These are phyloP conservation scores for Pseudomyrmex pallidus DNA, from an alignment of 1,140 invertebrate genomes.

Conservation along the genomic window DNA sequence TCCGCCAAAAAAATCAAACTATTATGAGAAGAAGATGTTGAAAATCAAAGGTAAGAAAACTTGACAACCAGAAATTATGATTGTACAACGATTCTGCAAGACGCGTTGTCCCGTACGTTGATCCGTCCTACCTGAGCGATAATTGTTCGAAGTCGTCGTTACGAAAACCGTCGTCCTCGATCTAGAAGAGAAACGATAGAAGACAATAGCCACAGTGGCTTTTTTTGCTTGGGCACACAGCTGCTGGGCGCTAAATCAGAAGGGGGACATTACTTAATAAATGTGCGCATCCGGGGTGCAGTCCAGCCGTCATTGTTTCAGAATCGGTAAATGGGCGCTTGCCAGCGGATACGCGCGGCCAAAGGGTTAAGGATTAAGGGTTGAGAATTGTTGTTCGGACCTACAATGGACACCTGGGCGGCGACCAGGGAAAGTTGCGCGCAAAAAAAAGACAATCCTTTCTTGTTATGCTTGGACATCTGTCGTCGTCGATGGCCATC, in stretches of 20 bases:
- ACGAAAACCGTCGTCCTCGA: slow-evolving; percentile 48
- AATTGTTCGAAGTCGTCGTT: slow-evolving; percentile 62
- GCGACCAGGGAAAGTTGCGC: slow-evolving; percentile 62
- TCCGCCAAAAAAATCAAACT: neutral
- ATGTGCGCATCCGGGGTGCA: slow-evolving; percentile 83
- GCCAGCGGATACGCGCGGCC: slow-evolving; percentile 77
- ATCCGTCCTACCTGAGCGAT: slow-evolving; percentile 9
- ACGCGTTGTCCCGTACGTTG: slow-evolving; percentile 17
- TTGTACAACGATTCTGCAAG: slow-evolving; percentile 26
- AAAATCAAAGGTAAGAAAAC: neutral
- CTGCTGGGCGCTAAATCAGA: slow-evolving; percentile 73
- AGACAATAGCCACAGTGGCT: slow-evolving; percentile 77
- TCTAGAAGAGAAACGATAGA: slow-evolving; percentile 67
- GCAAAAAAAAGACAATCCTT: slow-evolving; percentile 71
- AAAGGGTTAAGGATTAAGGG: slow-evolving; percentile 81
- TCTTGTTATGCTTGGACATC: slow-evolving; percentile 73
- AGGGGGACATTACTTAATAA: slow-evolving; percentile 81
- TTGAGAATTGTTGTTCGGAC: slow-evolving; percentile 75
- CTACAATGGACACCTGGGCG: slow-evolving; percentile 79
- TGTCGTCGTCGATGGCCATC: slow-evolving; percentile 69
- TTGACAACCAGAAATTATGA: slow-evolving; percentile 11
- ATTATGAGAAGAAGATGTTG: neutral
- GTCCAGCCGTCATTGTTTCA: slow-evolving; percentile 84
- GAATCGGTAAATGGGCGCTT: slow-evolving; percentile 80
- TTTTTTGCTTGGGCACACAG: slow-evolving; percentile 76